phyloP scores from a whole-genome alignment of 2,113 vertebrate genomes.

The Cyrtonyx montezumae region DNA sequence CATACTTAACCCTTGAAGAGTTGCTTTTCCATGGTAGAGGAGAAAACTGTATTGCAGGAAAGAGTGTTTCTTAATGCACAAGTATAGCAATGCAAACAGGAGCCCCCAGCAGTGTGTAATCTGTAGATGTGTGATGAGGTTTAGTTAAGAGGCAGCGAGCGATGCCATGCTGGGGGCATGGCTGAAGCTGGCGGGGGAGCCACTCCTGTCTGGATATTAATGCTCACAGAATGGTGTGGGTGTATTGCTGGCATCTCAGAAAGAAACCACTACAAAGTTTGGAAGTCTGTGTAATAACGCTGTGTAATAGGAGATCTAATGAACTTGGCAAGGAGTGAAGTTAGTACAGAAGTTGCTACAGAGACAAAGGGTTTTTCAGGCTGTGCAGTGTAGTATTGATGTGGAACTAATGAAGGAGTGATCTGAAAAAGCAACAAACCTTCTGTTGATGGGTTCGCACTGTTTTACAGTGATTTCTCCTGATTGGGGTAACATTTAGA shows the following conservation, averaged over 20 bases:
- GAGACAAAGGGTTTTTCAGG: background rate
- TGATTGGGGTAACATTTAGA: background rate
- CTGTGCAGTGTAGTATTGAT: background rate
- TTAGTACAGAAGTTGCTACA: background rate
- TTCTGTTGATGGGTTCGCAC: background rate
- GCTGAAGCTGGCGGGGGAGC: background rate
- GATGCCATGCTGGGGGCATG: background rate
- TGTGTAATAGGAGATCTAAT: background rate
- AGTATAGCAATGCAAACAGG: background rate
- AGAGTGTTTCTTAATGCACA: background rate
- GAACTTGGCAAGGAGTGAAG: background rate
- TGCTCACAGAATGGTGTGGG: background rate
- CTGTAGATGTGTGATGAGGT: fast-evolving
- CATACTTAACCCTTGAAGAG: fast-evolving
- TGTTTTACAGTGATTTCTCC: background rate
- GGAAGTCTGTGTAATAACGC: background rate
- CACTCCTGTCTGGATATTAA: background rate
- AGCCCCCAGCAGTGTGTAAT: background rate
- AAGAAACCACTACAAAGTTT: background rate
- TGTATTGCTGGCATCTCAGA: background rate
- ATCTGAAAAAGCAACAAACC: background rate
- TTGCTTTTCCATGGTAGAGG: background rate
- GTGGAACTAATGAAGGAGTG: background rate
- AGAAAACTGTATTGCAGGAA: background rate
- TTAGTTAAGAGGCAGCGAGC: background rate